Evolutionary conservation across 2,797 vertebrate species (phyloP).

Genomic region (Myripristis murdjan): DNA sequence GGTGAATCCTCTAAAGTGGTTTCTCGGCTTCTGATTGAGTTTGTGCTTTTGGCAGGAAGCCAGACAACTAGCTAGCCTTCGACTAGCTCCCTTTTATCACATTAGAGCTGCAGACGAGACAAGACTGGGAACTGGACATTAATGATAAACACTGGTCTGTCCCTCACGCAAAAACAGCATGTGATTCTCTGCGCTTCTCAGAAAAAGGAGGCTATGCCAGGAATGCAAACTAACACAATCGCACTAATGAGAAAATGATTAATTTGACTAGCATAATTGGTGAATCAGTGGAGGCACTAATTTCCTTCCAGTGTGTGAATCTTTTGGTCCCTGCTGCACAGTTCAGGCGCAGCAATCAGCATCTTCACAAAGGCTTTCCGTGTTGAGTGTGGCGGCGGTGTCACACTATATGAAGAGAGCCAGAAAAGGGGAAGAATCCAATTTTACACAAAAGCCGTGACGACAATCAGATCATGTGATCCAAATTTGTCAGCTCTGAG

Average conservation of each 20-base stretch:
- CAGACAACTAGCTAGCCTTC: conserved; percentile 68
- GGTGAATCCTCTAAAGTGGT: conserved; percentile 56
- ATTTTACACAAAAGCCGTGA: conserved; percentile 71
- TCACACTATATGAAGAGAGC: conserved; percentile 24
- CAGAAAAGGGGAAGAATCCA: conserved; percentile 55
- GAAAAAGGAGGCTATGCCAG: conserved; percentile 66
- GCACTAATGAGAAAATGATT: conserved; percentile 77
- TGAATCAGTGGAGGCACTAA: conserved; percentile 23
- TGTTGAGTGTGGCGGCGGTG: conserved; percentile 32
- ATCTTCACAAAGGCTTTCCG: conserved; percentile 33
- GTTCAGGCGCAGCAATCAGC: conserved; percentile 27
- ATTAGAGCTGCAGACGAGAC: conserved; percentile 77
- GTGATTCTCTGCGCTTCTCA: conserved; percentile 72
- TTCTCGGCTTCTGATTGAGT: conserved; percentile 69
- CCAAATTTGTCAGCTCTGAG: conserved; percentile 70
- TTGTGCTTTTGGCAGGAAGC: conserved; percentile 54
- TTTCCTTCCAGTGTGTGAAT: conserved; percentile 28
- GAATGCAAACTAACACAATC: conserved; percentile 82
- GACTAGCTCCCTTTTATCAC: conserved; percentile 79
- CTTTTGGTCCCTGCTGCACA: conserved; percentile 18
- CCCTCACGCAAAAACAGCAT: conserved; percentile 76
- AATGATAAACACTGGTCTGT: conserved; percentile 77
- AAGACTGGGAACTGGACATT: conserved; percentile 71
- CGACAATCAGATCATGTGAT: conserved; percentile 77
- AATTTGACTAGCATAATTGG: conserved; percentile 55